These are phyloP conservation scores for Loris lydekkerianus DNA, from an alignment of 2,797 vertebrate species.

Conservation along the genomic window DNA sequence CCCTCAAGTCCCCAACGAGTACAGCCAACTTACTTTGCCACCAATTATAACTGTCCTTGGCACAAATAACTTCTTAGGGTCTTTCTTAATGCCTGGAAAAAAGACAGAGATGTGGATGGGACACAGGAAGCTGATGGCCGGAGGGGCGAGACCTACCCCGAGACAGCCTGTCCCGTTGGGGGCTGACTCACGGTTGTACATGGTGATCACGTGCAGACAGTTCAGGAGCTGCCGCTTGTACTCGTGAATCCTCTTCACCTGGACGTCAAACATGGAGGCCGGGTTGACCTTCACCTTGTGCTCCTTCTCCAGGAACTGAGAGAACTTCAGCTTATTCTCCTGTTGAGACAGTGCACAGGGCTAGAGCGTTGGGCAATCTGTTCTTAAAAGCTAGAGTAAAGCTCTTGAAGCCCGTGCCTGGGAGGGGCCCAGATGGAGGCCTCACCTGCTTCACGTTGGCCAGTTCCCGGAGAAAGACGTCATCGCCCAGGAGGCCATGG, in stretches of 20 bases:
- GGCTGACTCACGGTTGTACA: slow-evolving; percentile 96
- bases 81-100: slow-evolving; percentile 93
- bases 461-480: slow-evolving; percentile 93
- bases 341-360: slow-evolving; percentile 73
- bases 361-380: background rate
- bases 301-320: slow-evolving; percentile 94
- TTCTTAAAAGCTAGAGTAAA: background rate
- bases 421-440: fast-evolving
- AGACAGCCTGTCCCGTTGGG: background rate
- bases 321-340: slow-evolving; percentile 98
- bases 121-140: background rate
- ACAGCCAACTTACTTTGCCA: slow-evolving; percentile 92
- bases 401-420: fast-evolving
- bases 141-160: fast-evolving
- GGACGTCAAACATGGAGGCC: slow-evolving; percentile 97
- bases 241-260: slow-evolving; percentile 98
- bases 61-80: slow-evolving; percentile 92
- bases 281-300: slow-evolving; percentile 96
- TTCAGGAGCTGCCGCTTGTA: slow-evolving; percentile 98
- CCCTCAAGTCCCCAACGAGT: background rate
- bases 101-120: background rate
- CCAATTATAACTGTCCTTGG: slow-evolving; percentile 97
- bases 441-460: slow-evolving; percentile 96
- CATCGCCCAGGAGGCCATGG: slow-evolving; percentile 91
- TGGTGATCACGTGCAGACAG: slow-evolving; percentile 95